Percentiles rank a stretch among this genome's conserved stretches.
phyloP scores from a whole-genome alignment of 92 coral and sea anemone species.

The Diadumene lineata region DNA sequence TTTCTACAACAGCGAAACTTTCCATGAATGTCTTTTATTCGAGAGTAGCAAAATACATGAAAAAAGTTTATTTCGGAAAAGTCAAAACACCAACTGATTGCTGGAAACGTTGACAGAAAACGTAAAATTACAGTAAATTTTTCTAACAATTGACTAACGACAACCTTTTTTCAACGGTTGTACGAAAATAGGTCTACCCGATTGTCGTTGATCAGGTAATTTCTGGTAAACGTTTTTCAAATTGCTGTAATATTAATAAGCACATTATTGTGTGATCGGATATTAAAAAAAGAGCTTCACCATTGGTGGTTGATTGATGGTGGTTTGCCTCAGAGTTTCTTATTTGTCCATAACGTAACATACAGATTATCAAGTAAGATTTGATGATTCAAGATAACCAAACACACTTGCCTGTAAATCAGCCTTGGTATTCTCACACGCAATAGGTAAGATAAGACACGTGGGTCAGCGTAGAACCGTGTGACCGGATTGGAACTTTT shows the following conservation, averaged over 20 bases:
- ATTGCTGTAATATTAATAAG: background rate
- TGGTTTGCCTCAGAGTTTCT: background rate
- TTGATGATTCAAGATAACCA: no score
- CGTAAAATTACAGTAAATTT: no score
- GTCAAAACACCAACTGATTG: no score
- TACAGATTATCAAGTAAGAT: no score
- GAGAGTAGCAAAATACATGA: no score
- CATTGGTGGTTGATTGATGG: conserved; percentile 8
- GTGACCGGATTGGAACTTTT: conserved; percentile 7
- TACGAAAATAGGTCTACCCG: no score
- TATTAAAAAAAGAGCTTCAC: background rate
- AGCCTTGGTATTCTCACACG: conserved; percentile 4
- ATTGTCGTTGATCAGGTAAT: no score
- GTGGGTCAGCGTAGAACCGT: background rate
- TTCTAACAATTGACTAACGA: background rate
- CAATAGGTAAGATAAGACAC: background rate
- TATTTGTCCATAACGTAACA: background rate
- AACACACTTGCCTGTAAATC: background rate
- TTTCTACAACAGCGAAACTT: no score
- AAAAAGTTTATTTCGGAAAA: no score
- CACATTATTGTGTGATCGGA: background rate
- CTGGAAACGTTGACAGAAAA: no score
- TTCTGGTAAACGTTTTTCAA: background rate
- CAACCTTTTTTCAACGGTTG: background rate
- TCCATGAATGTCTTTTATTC: no score